Evolutionary conservation across 2,888 invertebrate species (phyloP).

Genomic region (Hypsopygia costalis): DNA sequence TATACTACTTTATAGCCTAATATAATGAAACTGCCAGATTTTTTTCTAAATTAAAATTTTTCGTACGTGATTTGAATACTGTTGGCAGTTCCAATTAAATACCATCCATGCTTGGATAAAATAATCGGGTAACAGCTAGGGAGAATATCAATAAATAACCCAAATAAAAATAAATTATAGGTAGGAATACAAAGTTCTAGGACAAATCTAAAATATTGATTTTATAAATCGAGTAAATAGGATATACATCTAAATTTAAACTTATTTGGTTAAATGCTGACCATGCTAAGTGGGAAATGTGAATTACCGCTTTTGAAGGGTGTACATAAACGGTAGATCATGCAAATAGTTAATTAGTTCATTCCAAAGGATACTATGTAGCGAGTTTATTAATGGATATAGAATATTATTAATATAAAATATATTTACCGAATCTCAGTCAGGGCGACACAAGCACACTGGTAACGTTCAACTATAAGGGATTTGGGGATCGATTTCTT

Average conservation of each 20-base stretch:
- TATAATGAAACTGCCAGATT: constrained; percentile 19
- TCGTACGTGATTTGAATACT: constrained; percentile 3
- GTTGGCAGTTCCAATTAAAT: constrained; percentile 30
- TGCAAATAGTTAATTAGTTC: constrained; percentile 67
- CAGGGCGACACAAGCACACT: constrained; percentile 75
- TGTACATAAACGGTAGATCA: constrained; percentile 61
- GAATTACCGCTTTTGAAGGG: constrained; percentile 44
- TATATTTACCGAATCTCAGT: constrained; percentile 77
- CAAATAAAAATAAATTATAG: constrained; percentile 20
- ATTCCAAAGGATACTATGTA: constrained; percentile 70
- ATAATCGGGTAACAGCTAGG: constrained; percentile 29
- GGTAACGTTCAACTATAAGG: constrained; percentile 61
- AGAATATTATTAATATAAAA: constrained; percentile 67
- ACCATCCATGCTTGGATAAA: constrained; percentile 44
- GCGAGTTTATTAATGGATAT: constrained; percentile 63
- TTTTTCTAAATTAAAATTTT: constrained; percentile 5
- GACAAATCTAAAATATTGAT: constrained; percentile 25
- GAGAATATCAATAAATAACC: constrained; percentile 24
- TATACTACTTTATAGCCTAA: constrained; percentile 17
- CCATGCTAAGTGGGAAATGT: constrained; percentile 59
- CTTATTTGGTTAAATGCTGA: constrained; percentile 31
- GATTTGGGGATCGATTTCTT: constrained; percentile 55
- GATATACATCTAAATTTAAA: constrained; percentile 7
- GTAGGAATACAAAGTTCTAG: constrained; percentile 37
- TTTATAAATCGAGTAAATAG: constrained; percentile 17